Conservation (phyloP, 2,888 invertebrate genomes). For the Mesorhabditis belari region DNA sequence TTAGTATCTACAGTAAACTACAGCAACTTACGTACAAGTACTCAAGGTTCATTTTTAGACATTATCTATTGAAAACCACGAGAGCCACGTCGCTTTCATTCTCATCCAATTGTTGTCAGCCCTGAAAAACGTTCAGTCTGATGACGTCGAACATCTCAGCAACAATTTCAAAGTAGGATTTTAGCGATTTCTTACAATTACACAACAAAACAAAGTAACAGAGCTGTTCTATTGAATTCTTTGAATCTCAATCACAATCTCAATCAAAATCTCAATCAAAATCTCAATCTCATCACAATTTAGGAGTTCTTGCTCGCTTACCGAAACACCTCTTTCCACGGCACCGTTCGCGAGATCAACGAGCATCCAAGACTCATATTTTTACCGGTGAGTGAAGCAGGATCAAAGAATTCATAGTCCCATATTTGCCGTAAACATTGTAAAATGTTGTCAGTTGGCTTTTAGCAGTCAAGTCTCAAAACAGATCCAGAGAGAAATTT, state of each 20-base stretch:
- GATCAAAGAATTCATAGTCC: no score
- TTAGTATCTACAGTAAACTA: no score
- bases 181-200: constrained; percentile 40
- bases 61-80: constrained; percentile 25
- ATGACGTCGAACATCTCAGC: constrained; percentile 40
- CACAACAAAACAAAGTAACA: background rate
- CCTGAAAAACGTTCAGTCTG: constrained; percentile 37
- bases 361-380: constrained; percentile 39
- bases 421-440: no score
- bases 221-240: background rate
- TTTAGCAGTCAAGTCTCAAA: no score
- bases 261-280: no score
- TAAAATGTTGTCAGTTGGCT: no score
- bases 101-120: constrained; percentile 39
- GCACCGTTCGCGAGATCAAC: constrained; percentile 17
- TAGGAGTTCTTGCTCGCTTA: constrained; percentile 41
- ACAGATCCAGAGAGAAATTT: no score
- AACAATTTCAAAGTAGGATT: constrained; percentile 35
- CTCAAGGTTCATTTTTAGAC: constrained; percentile 14
- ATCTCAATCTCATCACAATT: no score
- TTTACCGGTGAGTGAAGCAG: constrained; percentile 32
- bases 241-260: background rate
- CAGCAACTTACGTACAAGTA: no score
- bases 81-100: constrained; percentile 41
- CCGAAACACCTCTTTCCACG: constrained; percentile 17